Conservation (phyloP, 2,113 vertebrate species). For the Trematocara unimaculatum region DNA sequence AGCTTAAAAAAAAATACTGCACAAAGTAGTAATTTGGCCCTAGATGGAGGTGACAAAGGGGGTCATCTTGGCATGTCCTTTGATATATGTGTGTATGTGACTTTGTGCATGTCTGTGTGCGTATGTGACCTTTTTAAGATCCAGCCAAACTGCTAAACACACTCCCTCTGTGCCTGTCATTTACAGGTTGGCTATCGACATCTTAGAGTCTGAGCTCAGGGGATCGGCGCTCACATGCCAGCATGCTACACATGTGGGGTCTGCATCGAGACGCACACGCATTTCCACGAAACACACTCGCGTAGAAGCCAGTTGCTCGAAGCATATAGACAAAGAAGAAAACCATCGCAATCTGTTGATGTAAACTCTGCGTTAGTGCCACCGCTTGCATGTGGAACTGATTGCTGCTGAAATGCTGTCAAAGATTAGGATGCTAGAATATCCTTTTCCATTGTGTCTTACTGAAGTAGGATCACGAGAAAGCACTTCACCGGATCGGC, state of each 20-base stretch:
- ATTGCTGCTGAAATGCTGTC: slow-evolving; percentile 16
- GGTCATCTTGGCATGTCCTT: neutral
- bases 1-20: neutral
- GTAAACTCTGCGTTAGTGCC: neutral
- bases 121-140: slow-evolving; percentile 75
- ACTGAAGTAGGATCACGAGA: neutral
- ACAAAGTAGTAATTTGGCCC: neutral
- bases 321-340: neutral
- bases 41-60: neutral
- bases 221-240: slow-evolving; percentile 24
- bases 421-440: neutral
- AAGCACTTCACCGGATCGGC: neutral
- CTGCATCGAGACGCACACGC: neutral
- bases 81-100: neutral
- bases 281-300: neutral
- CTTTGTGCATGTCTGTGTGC: neutral
- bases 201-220: slow-evolving; percentile 54
- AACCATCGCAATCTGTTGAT: neutral
- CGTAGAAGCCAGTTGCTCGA: neutral
- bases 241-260: neutral
- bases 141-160: slow-evolving; percentile 72
- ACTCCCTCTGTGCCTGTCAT: slow-evolving; percentile 78
- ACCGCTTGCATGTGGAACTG: slow-evolving; percentile 18
- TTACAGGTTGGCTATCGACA: slow-evolving; percentile 74
- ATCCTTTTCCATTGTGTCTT: neutral